A percentile compares a stretch with the other conserved stretches of the same genome.
Evolutionary conservation across 2,888 invertebrate genomes (phyloP).

Genomic region (Eupsilia transversa): DNA sequence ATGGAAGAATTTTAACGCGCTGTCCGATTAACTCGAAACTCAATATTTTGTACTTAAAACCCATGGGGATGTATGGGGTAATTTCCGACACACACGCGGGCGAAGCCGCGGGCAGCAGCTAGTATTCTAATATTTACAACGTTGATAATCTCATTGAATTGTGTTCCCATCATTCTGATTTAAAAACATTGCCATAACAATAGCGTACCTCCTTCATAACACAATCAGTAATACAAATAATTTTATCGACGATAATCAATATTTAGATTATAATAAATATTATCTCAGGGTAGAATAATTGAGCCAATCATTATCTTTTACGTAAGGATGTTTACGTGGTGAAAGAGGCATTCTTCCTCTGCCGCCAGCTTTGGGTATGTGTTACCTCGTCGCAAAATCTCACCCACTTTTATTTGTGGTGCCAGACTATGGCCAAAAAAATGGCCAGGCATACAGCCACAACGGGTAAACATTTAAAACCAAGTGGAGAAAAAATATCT

Average conservation of each 20-base stretch:
- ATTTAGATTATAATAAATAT: slow-evolving; percentile 27
- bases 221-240: slow-evolving; percentile 18
- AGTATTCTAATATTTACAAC: not conserved
- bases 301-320: slow-evolving; percentile 5
- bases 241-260: slow-evolving; percentile 15
- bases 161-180: slow-evolving; percentile 23
- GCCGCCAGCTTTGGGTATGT: not conserved
- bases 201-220: not conserved
- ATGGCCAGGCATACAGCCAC: not conserved
- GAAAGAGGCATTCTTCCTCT: not conserved
- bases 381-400: slow-evolving; percentile 1
- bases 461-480: not conserved
- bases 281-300: slow-evolving; percentile 12
- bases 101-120: no score
- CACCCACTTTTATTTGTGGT: not conserved
- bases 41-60: no score
- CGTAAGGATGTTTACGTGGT: not conserved
- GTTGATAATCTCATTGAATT: not conserved
- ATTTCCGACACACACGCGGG: no score
- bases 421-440: not conserved
- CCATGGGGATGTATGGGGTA: no score
- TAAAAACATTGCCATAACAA: slow-evolving; percentile 31
- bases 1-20: no score
- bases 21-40: no score
- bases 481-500: not conserved